phyloP scores from a whole-genome alignment of 2,888 invertebrate genomes.

The Cataglyphis livida region DNA sequence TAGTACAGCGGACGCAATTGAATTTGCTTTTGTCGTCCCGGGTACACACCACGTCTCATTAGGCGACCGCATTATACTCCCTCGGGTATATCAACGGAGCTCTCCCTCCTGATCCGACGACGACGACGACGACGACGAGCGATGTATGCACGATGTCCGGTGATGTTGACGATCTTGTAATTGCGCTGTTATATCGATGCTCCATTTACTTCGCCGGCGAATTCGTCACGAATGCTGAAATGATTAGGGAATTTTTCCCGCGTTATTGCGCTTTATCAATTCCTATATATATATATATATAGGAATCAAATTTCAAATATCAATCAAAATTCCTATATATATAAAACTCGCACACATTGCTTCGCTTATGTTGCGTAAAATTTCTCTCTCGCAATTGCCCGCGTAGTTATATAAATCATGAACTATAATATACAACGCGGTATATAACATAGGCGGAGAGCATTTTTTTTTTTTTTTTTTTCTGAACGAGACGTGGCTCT shows the following conservation, averaged over 20 bases:
- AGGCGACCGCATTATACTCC: constrained; percentile 67
- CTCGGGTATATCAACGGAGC: constrained; percentile 52
- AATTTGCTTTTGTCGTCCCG: constrained; percentile 69
- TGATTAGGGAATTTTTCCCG: constrained; percentile 11
- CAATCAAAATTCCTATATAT: too few relatives aligned
- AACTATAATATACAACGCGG: not conserved
- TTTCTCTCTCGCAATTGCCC: constrained; percentile 11
- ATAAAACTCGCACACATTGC: not conserved
- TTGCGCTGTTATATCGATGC: constrained; percentile 58
- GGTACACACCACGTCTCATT: constrained; percentile 63
- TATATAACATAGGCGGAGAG: not conserved
- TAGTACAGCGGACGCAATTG: constrained; percentile 57
- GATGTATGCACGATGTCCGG: constrained; percentile 52
- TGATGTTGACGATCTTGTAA: constrained; percentile 61
- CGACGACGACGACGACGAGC: constrained; percentile 57
- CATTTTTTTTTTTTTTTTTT: not conserved
- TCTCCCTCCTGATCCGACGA: constrained; percentile 23
- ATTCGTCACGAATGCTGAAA: constrained; percentile 31
- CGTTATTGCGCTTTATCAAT: not conserved
- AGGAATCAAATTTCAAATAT: too few relatives aligned
- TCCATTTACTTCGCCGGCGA: constrained; percentile 23
- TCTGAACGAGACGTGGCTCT: not conserved
- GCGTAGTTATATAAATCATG: constrained; percentile 17
- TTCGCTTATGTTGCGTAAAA: not conserved
- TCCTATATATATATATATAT: not conserved